Percentiles rank a stretch among this genome's conserved stretches.
phyloP scores from a whole-genome alignment of 1,140 invertebrate species.

The Tetramorium alpestre region DNA sequence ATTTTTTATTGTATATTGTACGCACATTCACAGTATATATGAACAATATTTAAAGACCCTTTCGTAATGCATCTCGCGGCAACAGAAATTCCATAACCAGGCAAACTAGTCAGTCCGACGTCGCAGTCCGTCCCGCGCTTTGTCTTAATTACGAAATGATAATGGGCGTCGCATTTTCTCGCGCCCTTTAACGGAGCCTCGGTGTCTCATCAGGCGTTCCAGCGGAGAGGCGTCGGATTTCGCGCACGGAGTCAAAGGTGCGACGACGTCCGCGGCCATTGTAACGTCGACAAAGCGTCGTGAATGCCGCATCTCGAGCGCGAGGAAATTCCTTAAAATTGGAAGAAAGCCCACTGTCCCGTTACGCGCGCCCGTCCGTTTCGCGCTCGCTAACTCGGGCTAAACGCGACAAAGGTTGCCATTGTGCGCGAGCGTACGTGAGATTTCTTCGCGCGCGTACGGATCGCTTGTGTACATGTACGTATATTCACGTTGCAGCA shows the following conservation, averaged over 20 bases:
- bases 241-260: slow-evolving; percentile 42
- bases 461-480: background rate
- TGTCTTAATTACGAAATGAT: slow-evolving; percentile 58
- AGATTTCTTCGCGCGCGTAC: slow-evolving; percentile 48
- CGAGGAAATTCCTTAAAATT: slow-evolving; percentile 67
- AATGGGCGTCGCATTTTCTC: slow-evolving; percentile 19
- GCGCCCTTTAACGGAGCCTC: slow-evolving; percentile 40
- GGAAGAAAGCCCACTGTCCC: slow-evolving; percentile 59
- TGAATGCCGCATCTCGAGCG: slow-evolving; percentile 58
- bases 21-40: background rate
- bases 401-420: slow-evolving; percentile 66
- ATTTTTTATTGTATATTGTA: background rate
- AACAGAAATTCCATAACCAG: slow-evolving; percentile 16
- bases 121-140: slow-evolving; percentile 16
- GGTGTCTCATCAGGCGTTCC: slow-evolving; percentile 24
- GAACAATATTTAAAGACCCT: background rate
- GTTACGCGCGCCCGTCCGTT: slow-evolving; percentile 1
- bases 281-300: slow-evolving; percentile 62
- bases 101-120: slow-evolving; percentile 30
- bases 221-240: slow-evolving; percentile 35
- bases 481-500: background rate
- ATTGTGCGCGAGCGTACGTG: slow-evolving; percentile 67
- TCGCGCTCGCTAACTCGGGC: slow-evolving; percentile 53
- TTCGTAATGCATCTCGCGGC: slow-evolving; percentile 4
- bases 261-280: slow-evolving; percentile 56